Conservation (phyloP, 2,113 vertebrate species). For the Lepus timidus region DNA sequence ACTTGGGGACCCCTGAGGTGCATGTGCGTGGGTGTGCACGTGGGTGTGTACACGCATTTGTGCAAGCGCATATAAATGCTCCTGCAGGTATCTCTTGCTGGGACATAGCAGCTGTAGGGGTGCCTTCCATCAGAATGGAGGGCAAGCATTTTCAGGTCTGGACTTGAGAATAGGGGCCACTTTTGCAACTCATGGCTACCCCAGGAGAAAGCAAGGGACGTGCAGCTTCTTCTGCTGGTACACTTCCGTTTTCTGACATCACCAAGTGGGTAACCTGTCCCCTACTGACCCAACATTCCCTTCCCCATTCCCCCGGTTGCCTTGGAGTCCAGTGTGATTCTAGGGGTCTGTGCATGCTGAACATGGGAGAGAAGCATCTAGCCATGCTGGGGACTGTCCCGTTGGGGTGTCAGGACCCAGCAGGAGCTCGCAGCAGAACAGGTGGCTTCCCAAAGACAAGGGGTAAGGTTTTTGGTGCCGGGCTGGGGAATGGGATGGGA, state of each 20-base stretch:
- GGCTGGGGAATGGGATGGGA: background rate
- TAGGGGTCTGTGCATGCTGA: background rate
- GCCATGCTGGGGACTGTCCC: rapidly evolving
- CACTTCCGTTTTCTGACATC: background rate
- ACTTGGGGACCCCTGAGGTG: background rate
- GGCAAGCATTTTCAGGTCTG: background rate
- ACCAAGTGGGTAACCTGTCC: background rate
- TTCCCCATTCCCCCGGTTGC: background rate
- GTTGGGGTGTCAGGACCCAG: background rate
- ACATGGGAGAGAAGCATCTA: background rate
- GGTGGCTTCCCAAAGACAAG: background rate
- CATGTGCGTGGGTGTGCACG: rapidly evolving
- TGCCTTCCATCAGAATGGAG: background rate
- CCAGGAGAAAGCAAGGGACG: background rate
- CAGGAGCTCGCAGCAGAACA: background rate
- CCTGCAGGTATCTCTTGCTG: background rate
- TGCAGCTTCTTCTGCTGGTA: rapidly evolving
- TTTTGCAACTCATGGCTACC: background rate
- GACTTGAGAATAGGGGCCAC: background rate
- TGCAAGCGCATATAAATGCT: rapidly evolving
- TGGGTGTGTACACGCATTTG: background rate
- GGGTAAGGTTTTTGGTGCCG: background rate
- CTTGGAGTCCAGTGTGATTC: background rate
- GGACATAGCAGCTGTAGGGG: background rate
- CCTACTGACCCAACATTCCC: background rate